Evolutionary conservation across 1,140 invertebrate genomes (phyloP).

Genomic region (Drosophila hydei): DNA sequence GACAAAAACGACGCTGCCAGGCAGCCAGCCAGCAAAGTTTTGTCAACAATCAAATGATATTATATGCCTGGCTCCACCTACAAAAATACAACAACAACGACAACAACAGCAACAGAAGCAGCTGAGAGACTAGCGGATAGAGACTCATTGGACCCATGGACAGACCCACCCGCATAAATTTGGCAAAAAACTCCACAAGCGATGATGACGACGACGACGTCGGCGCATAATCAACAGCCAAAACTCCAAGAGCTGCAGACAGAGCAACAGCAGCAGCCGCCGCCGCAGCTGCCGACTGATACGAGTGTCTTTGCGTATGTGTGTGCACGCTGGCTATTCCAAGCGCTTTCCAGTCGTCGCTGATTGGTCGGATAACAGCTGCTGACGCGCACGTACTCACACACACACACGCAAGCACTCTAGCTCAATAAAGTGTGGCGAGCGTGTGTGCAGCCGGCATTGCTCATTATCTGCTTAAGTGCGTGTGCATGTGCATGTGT

Average conservation of each 20-base stretch:
- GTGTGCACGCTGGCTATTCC: slow-evolving; percentile 32
- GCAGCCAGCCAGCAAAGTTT: slow-evolving; percentile 57
- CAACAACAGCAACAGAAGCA: slow-evolving; percentile 2
- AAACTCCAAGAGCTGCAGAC: slow-evolving; percentile 32
- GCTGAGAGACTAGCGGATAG: slow-evolving; percentile 30
- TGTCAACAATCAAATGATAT: slow-evolving; percentile 73
- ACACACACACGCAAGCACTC: slow-evolving; percentile 13
- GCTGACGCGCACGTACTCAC: slow-evolving; percentile 16
- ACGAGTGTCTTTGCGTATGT: slow-evolving; percentile 2
- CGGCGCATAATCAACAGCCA: slow-evolving; percentile 71
- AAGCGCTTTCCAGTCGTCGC: slow-evolving; percentile 54
- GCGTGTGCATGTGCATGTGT: slow-evolving; percentile 6
- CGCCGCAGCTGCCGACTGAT: slow-evolving; percentile 12
- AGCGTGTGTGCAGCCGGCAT: slow-evolving; percentile 19
- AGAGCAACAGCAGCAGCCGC: slow-evolving; percentile 4
- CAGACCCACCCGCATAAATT: slow-evolving; percentile 74
- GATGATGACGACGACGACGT: slow-evolving; percentile 44
- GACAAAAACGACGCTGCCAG: slow-evolving; percentile 47
- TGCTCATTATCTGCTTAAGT: slow-evolving; percentile 24
- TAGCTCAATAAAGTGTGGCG: slow-evolving; percentile 30
- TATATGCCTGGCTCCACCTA: slow-evolving; percentile 73
- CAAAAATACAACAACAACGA: slow-evolving; percentile 66
- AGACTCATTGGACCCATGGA: slow-evolving; percentile 15
- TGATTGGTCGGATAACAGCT: slow-evolving; percentile 75
- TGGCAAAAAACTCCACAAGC: slow-evolving; percentile 66